Base-by-base conservation (phyloP, 2,113 vertebrate species). In the Hyperopisus bebe region DNA sequence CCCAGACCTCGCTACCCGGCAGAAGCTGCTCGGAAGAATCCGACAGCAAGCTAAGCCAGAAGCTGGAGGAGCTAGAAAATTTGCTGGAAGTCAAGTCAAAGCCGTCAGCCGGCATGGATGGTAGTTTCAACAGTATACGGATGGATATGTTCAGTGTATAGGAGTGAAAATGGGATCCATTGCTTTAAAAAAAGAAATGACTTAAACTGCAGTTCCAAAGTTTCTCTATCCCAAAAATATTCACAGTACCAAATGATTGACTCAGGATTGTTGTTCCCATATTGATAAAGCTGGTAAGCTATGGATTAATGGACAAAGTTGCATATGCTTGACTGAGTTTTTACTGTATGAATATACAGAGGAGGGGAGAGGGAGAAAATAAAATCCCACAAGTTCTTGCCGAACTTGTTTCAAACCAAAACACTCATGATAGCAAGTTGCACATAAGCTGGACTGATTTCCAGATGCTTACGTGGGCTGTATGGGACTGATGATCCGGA, bases 191-290 rank as follows among this genome's bases (percentile, higher is more conserved):
- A 89, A 92, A 93, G 91, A 97, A 94, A 94, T 96, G 97, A 98
- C 97, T 99, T 99, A 98, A 99, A 99, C 98, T 98, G 97, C 98
- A 99, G 98, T 99, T 99, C 98, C 98, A 99, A 99, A 99, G 98
- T 98, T 99, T 99, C 98, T 99, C 98, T 99, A 99, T 98, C 98
- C 98, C 98, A 99, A 99, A 99, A 99, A 99, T 99, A 99, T 97
- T 88, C 98, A 99, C 98, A 99, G 98, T 98, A 99, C 98, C 98
- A 99, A 99, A 99, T 99, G 98, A 99, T 98, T 99, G 98, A 99
- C 98, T 99, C 98, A 99, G 98, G 98, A 99, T 99, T 99, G 98
- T 98, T 98, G 98, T 99, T 98, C 98, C 98, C 98, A 99, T 99
- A 99, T 99, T 98, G 98, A 99, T 99, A 99, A 84, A 99, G 98